A percentile compares a stretch with the other conserved stretches of the same genome.
Conservation (phyloP, 2,797 vertebrate species). For the Denticeps clupeoides region DNA sequence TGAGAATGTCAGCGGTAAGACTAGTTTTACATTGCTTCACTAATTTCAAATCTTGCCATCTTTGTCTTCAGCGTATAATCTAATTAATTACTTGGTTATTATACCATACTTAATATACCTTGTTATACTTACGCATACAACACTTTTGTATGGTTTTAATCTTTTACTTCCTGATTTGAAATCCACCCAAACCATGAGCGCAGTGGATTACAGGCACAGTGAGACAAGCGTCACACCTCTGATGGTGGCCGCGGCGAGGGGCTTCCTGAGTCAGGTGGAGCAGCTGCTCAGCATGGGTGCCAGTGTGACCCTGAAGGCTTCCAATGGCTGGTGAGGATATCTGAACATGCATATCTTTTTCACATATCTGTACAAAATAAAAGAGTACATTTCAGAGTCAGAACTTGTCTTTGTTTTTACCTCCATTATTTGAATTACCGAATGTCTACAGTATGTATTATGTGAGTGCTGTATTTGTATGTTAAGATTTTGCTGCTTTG, state of each 20-base stretch:
- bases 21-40: slow-evolving; percentile 1
- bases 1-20: slow-evolving; percentile 78
- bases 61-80: too few relatives aligned
- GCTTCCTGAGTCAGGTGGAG: slow-evolving; percentile 75
- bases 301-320: slow-evolving; percentile 67
- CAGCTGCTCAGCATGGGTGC: slow-evolving; percentile 86
- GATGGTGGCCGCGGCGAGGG: slow-evolving; percentile 81
- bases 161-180: too few relatives aligned
- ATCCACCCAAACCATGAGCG: too few relatives aligned
- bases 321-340: slow-evolving; percentile 82
- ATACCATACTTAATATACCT: too few relatives aligned
- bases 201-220: slow-evolving; percentile 88
- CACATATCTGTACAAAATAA: too few relatives aligned
- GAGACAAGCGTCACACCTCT: slow-evolving; percentile 77
- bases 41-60: not conserved
- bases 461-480: not conserved
- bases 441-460: too few relatives aligned
- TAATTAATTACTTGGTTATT: too few relatives aligned
- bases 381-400: too few relatives aligned
- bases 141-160: not conserved
- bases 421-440: too few relatives aligned
- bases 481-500: not conserved
- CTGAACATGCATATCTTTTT: too few relatives aligned
- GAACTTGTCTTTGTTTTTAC: too few relatives aligned
- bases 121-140: too few relatives aligned